phyloP scores from a whole-genome alignment of 2,113 vertebrate species.

The Ophiodon elongatus region DNA sequence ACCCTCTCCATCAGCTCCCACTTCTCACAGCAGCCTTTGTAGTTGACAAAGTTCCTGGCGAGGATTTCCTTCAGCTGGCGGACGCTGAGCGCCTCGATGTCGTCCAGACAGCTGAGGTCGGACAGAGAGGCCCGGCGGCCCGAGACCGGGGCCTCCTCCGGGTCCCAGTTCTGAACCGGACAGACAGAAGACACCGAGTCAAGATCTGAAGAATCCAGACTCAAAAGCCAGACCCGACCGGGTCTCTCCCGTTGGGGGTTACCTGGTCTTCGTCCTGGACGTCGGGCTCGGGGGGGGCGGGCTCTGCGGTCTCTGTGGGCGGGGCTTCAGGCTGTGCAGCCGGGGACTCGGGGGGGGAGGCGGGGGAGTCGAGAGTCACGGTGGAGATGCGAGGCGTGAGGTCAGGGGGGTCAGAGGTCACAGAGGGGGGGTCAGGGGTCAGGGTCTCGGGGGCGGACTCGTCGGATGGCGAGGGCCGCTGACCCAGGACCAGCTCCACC shows the following conservation, averaged over 20 bases:
- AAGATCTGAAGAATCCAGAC: background rate
- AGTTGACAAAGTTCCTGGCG: constrained; percentile 96
- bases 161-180: constrained; percentile 85
- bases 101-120: constrained; percentile 86
- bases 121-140: constrained; percentile 94
- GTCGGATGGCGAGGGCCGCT: constrained; percentile 80
- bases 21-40: constrained; percentile 98
- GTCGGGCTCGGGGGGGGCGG: background rate
- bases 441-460: constrained; percentile 28
- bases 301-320: constrained; percentile 39
- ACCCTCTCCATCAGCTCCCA: constrained; percentile 98
- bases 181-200: background rate
- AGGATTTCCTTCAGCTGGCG: constrained; percentile 97
- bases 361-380: constrained; percentile 18
- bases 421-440: constrained; percentile 22
- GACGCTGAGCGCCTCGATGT: constrained; percentile 91
- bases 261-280: constrained; percentile 76
- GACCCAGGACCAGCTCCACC: constrained; percentile 92
- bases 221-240: background rate
- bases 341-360: constrained; percentile 8
- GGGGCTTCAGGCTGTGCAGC: constrained; percentile 29
- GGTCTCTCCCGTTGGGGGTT: background rate
- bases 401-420: constrained; percentile 7
- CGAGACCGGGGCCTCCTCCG: constrained; percentile 85
- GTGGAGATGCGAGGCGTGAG: constrained; percentile 6